Percentiles rank a stretch among this genome's conserved stretches.
phyloP scores from a whole-genome alignment of 2,888 invertebrate species.

The Drosophila macrospina region DNA sequence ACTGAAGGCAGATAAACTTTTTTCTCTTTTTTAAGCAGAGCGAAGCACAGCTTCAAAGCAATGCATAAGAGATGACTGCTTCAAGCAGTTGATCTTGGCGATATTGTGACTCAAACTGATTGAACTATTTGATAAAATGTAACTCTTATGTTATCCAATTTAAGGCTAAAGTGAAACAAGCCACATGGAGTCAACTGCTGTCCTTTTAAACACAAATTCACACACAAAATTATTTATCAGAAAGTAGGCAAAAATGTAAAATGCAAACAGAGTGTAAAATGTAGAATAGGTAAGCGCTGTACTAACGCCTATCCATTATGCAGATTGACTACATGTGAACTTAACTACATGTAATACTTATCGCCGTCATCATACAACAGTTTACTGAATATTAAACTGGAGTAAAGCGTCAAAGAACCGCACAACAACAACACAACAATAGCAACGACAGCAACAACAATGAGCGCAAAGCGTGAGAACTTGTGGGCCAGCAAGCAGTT shows the following conservation, averaged over 20 bases:
- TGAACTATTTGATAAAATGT: too few relatives aligned
- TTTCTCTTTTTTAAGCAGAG: not conserved
- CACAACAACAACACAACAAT: not conserved
- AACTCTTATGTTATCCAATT: not conserved
- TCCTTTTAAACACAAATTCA: not conserved
- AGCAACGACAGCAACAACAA: slow-evolving; percentile 3
- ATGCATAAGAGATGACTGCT: not conserved
- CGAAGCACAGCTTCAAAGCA: not conserved
- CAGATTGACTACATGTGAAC: slow-evolving; percentile 65
- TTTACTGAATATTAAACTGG: slow-evolving; percentile 67
- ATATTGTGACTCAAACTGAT: not conserved
- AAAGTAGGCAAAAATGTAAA: not conserved
- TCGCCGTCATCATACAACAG: slow-evolving; percentile 60
- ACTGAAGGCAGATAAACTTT: not conserved
- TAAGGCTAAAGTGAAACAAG: not conserved
- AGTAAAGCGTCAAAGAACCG: slow-evolving; percentile 30
- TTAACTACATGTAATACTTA: slow-evolving; percentile 63
- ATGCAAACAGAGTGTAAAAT: slow-evolving; percentile 22
- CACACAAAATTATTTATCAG: slow-evolving; percentile 2
- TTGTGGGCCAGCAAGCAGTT: slow-evolving; percentile 12
- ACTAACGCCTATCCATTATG: slow-evolving; percentile 56
- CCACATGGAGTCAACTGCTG: not conserved
- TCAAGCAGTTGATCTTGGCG: not conserved
- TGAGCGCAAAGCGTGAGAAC: slow-evolving; percentile 58
- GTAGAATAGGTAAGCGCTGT: slow-evolving; percentile 31